Evolutionary conservation across 2,113 vertebrate species (phyloP).

Genomic region (Mixornis gularis): DNA sequence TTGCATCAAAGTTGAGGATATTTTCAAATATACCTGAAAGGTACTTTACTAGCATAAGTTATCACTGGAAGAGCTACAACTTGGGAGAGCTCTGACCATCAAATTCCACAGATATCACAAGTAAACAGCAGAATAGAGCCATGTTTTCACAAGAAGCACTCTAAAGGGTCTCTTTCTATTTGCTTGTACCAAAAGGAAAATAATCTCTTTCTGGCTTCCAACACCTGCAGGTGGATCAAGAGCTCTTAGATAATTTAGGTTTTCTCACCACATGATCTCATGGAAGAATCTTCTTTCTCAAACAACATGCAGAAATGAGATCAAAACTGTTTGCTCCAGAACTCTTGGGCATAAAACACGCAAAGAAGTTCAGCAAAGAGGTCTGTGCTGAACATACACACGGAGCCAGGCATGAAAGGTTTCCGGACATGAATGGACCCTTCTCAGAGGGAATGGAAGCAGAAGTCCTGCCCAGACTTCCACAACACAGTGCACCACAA

Average conservation of each 20-base stretch:
- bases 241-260: not conserved
- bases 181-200: not conserved
- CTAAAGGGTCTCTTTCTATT: not conserved
- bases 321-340: not conserved
- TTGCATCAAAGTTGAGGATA: not conserved
- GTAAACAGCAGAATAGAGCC: not conserved
- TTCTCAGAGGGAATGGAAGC: not conserved
- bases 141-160: not conserved
- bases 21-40: not conserved
- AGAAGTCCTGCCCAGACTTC: not conserved
- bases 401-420: rapidly evolving
- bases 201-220: not conserved
- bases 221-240: not conserved
- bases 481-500: not conserved
- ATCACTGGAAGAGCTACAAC: not conserved
- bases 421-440: not conserved
- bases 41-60: not conserved
- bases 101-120: not conserved
- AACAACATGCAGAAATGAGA: not conserved
- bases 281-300: not conserved
- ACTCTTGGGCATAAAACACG: not conserved
- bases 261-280: not conserved
- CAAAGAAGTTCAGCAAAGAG: not conserved
- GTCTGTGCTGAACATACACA: not conserved
- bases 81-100: not conserved